Evolutionary conservation across 2,888 invertebrate genomes (phyloP).

Genomic region (Euspilapteryx auroguttella): DNA sequence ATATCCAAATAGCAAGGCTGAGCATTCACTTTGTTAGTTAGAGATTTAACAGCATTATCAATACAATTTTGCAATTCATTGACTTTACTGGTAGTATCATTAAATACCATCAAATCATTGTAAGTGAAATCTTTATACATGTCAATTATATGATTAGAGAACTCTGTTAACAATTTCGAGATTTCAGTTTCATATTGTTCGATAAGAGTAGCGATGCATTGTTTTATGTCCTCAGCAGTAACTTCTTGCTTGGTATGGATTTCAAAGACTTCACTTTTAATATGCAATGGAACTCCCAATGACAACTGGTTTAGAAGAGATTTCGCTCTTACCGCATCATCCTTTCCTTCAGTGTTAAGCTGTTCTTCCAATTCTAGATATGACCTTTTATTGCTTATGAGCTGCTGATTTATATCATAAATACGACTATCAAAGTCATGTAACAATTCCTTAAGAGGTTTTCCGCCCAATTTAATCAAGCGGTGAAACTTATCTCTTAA

Average conservation of each 20-base stretch:
- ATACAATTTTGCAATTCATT: too few species aligned
- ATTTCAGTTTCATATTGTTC: slow-evolving; percentile 21
- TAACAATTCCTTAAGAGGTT: slow-evolving; percentile 25
- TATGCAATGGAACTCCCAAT: slow-evolving; percentile 16
- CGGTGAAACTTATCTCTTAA: slow-evolving; percentile 28
- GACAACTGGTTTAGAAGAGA: slow-evolving; percentile 27
- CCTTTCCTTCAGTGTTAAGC: slow-evolving; percentile 22
- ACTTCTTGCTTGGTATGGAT: too few species aligned
- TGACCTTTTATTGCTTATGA: slow-evolving; percentile 32
- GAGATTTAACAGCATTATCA: too few species aligned
- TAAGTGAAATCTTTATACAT: too few species aligned
- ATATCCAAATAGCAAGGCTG: too few species aligned
- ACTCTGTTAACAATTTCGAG: slow-evolving; percentile 10
- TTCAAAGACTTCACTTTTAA: too few species aligned
- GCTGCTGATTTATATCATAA: slow-evolving; percentile 39
- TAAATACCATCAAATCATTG: too few species aligned
- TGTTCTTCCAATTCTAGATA: slow-evolving; percentile 28
- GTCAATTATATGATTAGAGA: too few species aligned
- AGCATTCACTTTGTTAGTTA: too few species aligned
- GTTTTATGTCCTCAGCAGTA: too few species aligned
- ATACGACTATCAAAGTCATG: slow-evolving; percentile 34
- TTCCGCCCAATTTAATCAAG: slow-evolving; percentile 22
- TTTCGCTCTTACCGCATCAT: slow-evolving; percentile 16
- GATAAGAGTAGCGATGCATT: slow-evolving; percentile 18
- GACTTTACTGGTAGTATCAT: too few species aligned